Evolutionary conservation across 2,797 vertebrate genomes (phyloP), one percentile per base, ranked within the genome.

Genomic region (Chelon labrosus): DNA sequence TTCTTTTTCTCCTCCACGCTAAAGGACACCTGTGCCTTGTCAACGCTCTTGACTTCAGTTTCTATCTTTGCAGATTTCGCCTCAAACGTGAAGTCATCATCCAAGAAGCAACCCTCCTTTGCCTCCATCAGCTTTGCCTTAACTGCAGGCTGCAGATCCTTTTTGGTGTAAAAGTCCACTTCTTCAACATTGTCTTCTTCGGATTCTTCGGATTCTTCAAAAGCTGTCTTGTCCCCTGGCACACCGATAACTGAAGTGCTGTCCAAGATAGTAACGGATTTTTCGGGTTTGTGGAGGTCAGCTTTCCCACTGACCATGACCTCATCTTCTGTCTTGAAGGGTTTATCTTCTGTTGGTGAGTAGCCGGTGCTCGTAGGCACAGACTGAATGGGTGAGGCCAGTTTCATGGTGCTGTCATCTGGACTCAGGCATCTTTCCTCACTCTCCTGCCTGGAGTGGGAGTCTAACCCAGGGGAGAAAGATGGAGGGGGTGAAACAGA

Each of bases 351-450:
- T 5, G 97, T 94, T 0, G 98, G 98, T 16, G 98, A 98, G 85
- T 98, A 96, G 38, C 97, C 95, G 54, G 96, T 95, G 86, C 98
- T 99, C 4, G 97, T 97, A 17, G 96, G 97, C 41, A 97, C 96
- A 20, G 97, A 99, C 7, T 95, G 96, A 14, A 96, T 96, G 37
- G 97, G 97, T 54, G 98, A 98, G 11, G 97, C 96, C 93, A 99
- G 96, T 90, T 95, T 99, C 83, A 99, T 94, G 0, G 98, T 99
- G 86, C 97, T 98, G 57, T 99, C 97, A 1, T 99, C 98, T 3
- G 97, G 97, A 82, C 98, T 99, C 53, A 91, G 64, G 87, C 97
- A 99, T 69, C 97, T 94, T 20, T 98, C 98, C 55, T 98, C 97
- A 2, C 89, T 91, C 57, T 98, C 97, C 58, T 92, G 95, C 75